A percentile compares a stretch with the other conserved stretches of the same genome.
Evolutionary conservation across 1,140 invertebrate species (phyloP).

Genomic region (Formica selysi): DNA sequence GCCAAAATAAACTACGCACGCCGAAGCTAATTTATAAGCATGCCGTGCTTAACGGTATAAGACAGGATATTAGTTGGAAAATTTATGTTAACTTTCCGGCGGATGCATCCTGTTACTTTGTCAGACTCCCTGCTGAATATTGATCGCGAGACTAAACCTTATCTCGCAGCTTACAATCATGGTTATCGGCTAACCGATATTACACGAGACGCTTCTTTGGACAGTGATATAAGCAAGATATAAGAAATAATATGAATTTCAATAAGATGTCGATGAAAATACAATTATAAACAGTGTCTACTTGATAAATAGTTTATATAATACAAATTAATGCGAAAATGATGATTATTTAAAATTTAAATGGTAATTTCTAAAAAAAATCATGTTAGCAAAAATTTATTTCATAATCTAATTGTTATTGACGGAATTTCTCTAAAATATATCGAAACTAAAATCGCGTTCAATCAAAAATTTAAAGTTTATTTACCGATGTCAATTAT

Average conservation of each 20-base stretch:
- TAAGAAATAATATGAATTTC: conserved; percentile 8
- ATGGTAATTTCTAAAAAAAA: neutral
- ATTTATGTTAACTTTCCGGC: conserved; percentile 52
- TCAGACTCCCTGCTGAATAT: conserved; percentile 21
- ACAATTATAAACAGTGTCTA: neutral
- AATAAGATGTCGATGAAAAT: neutral
- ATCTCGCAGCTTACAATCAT: conserved; percentile 18
- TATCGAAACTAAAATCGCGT: conserved; percentile 5
- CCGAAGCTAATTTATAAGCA: conserved; percentile 39
- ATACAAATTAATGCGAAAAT: neutral
- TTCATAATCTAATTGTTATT: neutral
- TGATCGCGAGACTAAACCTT: conserved; percentile 32
- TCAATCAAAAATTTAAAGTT: conserved; percentile 26
- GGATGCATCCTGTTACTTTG: conserved; percentile 49
- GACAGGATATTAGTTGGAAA: conserved; percentile 43
- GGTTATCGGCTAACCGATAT: conserved; percentile 15
- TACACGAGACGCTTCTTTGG: conserved; percentile 27
- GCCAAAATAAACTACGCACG: conserved; percentile 16
- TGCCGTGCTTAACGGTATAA: conserved; percentile 8
- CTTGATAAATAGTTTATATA: neutral
- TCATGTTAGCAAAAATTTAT: neutral
- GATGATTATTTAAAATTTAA: neutral
- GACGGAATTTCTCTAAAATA: neutral
- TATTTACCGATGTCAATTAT: neutral
- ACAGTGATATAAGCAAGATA: neutral